Evolutionary conservation across 2,888 invertebrate species (phyloP), one percentile per base, ranked within the genome.

Genomic region (Drosophila niveifrons): DNA sequence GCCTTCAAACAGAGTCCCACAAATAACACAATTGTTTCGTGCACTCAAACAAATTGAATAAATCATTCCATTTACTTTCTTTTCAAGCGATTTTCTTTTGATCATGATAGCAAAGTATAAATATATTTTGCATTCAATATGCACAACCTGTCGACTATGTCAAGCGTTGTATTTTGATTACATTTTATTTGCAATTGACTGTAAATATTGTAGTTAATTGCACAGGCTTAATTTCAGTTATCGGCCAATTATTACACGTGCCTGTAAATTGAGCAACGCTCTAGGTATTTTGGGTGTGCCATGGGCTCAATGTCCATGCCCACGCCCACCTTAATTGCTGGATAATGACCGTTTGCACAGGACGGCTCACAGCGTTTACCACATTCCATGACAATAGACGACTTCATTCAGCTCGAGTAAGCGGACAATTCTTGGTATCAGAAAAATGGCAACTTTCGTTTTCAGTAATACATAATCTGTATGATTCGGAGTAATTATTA

Each of bases 241-340:
- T 78, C 63, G 64, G 55, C 48, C 66, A 70, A 68, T 82, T 80
- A 85, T 82, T 82, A 63, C 51, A 63, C 46, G 44, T 52, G 57
- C 28, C 46, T 39, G 68, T 59, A 63, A 78, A 68, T 78, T 64
- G 73, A 61, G 39, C 59, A 64, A 53, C 23, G 44, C 28, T 56
- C 53, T 46, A 44, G 28, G 43, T 18, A 34, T 17, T 48, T 50
- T 53, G 58, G 47, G 57, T 62, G 66, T 31, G 62, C 17, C 66
- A 28, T n/a, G 39, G n/a, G 15, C 47, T 8, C 28, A 53, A 43
- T 2, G 6, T 13, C 39, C 50, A 46, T 28, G 28, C n/a, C 48
- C 23, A 55, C 51, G 47, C 58, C 62, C 66, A 48, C 44, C 18
- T 34, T 66, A 77, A 75, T 72, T 66, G 55, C 62, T 34, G 55